Evolutionary conservation across 2,888 invertebrate genomes (phyloP).

Genomic region (Drosophila meridiana): DNA sequence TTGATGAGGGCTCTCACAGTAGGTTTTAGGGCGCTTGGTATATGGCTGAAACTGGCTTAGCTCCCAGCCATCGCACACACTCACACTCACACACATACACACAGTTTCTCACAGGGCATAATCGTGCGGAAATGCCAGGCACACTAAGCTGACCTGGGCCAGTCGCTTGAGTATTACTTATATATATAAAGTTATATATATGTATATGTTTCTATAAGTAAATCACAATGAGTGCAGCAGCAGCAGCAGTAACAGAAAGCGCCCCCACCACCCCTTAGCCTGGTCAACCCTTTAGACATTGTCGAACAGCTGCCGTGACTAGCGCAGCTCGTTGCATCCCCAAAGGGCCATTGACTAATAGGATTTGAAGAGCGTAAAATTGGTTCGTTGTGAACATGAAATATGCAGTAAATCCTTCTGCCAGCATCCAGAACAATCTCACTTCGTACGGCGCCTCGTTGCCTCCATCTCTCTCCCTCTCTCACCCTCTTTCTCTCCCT

Average conservation of each 20-base stretch:
- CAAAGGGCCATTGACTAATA: conserved; percentile 85
- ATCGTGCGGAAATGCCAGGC: conserved; percentile 78
- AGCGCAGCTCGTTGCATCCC: conserved; percentile 69
- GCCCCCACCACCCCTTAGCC: conserved; percentile 11
- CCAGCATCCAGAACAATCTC: conserved; percentile 60
- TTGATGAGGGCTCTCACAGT: conserved; percentile 69
- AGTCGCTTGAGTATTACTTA: conserved; percentile 69
- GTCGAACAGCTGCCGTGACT: conserved; percentile 74
- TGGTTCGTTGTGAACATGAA: conserved; percentile 86
- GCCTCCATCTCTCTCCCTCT: background rate
- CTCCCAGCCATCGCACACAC: conserved; percentile 21
- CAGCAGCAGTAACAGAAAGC: conserved; percentile 40
- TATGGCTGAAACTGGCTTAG: conserved; percentile 52
- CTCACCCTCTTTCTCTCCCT: background rate
- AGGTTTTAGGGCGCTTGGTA: conserved; percentile 42
- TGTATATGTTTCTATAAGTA: conserved; percentile 56
- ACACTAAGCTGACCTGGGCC: conserved; percentile 75
- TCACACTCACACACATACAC: conserved; percentile 32
- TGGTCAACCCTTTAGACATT: conserved; percentile 67
- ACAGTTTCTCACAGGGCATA: conserved; percentile 54
- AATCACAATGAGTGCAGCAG: conserved; percentile 73
- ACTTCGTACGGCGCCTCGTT: conserved; percentile 5
- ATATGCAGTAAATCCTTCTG: conserved; percentile 85
- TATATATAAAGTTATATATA: conserved; percentile 15
- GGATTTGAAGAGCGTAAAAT: conserved; percentile 86